Evolutionary conservation across 2,113 vertebrate genomes (phyloP).

Genomic region (Aspidoscelis tigris): DNA sequence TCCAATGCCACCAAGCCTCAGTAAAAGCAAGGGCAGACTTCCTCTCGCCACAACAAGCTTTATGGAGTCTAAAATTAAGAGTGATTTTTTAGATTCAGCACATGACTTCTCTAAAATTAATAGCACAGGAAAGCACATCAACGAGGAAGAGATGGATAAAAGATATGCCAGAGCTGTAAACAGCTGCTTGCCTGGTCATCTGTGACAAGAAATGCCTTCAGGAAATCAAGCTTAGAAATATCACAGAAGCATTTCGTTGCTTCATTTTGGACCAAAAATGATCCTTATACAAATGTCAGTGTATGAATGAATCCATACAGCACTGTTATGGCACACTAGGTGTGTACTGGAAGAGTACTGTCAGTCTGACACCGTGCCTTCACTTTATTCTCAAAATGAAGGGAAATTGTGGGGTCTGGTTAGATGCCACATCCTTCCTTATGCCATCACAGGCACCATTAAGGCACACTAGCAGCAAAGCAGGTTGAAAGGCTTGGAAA

Average conservation of each 20-base stretch:
- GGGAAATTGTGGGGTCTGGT: too few relatives aligned
- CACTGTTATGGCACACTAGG: too few relatives aligned
- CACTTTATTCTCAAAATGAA: too few relatives aligned
- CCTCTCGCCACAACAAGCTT: neutral
- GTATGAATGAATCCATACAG: too few relatives aligned
- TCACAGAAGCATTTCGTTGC: slow-evolving; percentile 4
- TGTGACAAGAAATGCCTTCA: slow-evolving; percentile 14
- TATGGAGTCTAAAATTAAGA: neutral
- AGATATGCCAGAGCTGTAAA: neutral
- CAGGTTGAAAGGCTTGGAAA: too few relatives aligned
- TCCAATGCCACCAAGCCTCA: neutral
- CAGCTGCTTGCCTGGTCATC: neutral
- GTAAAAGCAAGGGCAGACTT: neutral
- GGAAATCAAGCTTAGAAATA: neutral
- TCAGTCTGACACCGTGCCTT: too few relatives aligned
- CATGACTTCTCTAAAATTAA: neutral
- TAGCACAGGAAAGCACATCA: too few relatives aligned
- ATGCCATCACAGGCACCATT: too few relatives aligned
- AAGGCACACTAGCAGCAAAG: too few relatives aligned
- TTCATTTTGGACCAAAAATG: neutral
- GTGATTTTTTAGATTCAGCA: neutral
- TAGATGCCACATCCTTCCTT: too few relatives aligned
- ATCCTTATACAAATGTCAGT: neutral
- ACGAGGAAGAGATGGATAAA: neutral
- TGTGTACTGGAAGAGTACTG: too few relatives aligned